Evolutionary conservation across 2,888 invertebrate species (phyloP), one percentile per base, ranked within the genome.

Genomic region (Peribatodes rhomboidaria): DNA sequence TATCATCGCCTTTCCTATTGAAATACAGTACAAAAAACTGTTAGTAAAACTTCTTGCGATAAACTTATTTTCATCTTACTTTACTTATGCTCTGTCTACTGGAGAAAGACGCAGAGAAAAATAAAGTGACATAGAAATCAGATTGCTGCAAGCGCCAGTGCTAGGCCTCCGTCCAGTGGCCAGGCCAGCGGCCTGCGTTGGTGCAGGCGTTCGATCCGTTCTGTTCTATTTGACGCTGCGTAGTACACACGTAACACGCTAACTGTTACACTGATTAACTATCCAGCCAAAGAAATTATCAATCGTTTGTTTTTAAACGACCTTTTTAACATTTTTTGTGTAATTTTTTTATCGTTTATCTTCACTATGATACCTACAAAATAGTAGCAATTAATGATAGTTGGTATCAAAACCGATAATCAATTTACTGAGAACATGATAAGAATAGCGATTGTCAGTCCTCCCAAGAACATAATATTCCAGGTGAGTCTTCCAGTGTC

Each of bases 281-380:
- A 31, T 31, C 14, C 47, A 47, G n/a, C 14, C 27, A 31, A 27
- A 31, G 8, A 41, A 47, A 47, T 31, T n/a, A 27, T n/a, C 47
- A 27, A 47, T 31, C 47, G n/a, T 47, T 47, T 31, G 13, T 20
- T 20, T 18, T 35, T 9, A 18, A 10, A 18, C 41, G 7, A 10
- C 10, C n/a, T n/a, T 39, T 39, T 11, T n/a, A 4, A 39, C 3
- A n/a, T 37, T 27, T 27, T 27, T 27, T 4, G 2, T 27, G 2
- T 27, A 6, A 4, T 27, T 27, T 27, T 27, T 27, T 27, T 27
- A 27, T 27, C 27, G 6, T 27, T 27, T 27, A 27, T 27, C 27
- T 27, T 27, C 27, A 27, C 2, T 6, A 27, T 27, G 27, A 27
- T 27, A 27, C 33, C 11, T 37, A 37, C 3, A 4, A 4, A 37